phyloP scores from a whole-genome alignment of 2,797 vertebrate genomes.

The Manis pentadactyla region DNA sequence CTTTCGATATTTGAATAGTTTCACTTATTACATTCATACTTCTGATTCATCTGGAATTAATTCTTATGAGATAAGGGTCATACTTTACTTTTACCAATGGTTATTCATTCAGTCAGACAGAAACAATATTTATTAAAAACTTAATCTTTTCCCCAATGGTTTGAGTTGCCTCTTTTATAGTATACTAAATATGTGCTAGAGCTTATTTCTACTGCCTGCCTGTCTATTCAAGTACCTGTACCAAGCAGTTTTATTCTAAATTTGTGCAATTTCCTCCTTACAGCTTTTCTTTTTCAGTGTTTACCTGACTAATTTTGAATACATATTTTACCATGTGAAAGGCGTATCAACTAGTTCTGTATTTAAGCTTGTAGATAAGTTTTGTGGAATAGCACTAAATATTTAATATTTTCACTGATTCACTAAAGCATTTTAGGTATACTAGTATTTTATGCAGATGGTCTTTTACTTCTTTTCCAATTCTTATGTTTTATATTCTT shows the following conservation, averaged over 20 bases:
- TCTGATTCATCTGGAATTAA: background rate
- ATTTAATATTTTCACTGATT: background rate
- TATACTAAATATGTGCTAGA: background rate
- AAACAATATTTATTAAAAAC: background rate
- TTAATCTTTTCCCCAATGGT: background rate
- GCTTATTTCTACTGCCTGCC: background rate
- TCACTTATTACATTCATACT: background rate
- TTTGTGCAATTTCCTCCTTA: background rate
- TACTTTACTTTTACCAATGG: background rate
- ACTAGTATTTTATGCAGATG: background rate
- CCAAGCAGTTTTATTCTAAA: background rate
- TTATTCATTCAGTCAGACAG: background rate
- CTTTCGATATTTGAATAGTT: background rate
- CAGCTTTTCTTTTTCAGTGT: background rate
- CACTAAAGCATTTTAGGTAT: background rate
- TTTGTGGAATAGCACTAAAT: background rate
- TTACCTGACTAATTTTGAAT: background rate
- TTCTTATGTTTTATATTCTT: background rate
- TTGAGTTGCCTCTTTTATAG: background rate
- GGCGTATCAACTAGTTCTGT: background rate
- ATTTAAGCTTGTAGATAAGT: background rate
- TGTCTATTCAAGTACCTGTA: background rate
- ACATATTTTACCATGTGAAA: background rate
- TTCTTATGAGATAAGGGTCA: background rate
- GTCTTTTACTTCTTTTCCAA: background rate